Evolutionary conservation across 2,113 vertebrate species (phyloP).

Genomic region (Phalacrocorax carbo): DNA sequence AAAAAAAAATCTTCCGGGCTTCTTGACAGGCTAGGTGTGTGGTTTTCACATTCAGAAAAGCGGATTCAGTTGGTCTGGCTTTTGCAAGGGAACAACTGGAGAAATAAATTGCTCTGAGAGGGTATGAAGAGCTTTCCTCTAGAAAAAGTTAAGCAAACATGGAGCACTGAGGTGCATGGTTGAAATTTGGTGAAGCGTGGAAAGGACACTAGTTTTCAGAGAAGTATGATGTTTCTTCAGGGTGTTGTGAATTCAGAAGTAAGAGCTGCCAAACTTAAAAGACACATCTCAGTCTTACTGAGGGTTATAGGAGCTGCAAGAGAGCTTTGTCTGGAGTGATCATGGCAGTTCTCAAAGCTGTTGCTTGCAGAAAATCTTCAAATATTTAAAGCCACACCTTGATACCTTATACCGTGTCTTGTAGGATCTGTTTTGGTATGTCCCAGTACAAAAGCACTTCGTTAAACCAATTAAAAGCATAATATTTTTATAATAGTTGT

Average conservation of each 20-base stretch:
- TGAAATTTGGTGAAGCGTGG: background rate
- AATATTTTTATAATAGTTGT: constrained; percentile 43
- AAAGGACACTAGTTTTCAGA: background rate
- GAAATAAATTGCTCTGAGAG: background rate
- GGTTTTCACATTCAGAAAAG: background rate
- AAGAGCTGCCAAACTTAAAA: background rate
- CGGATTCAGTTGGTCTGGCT: background rate
- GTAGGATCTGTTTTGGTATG: background rate
- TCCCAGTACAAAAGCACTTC: background rate
- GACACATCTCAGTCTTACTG: fast-evolving
- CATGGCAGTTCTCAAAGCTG: background rate
- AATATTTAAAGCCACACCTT: background rate
- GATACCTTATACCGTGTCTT: background rate
- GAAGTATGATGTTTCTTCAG: background rate
- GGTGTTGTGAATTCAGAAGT: background rate
- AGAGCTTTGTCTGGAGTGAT: background rate
- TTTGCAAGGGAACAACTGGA: background rate
- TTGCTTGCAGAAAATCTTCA: background rate
- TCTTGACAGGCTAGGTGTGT: background rate
- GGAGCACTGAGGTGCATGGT: background rate
- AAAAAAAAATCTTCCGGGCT: background rate
- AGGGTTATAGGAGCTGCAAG: background rate
- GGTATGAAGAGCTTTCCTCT: background rate
- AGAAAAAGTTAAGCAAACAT: background rate
- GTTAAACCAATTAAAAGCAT: constrained; percentile 25